Base-by-base conservation (phyloP, 2,113 vertebrate species). In the Oreochromis niloticus region DNA sequence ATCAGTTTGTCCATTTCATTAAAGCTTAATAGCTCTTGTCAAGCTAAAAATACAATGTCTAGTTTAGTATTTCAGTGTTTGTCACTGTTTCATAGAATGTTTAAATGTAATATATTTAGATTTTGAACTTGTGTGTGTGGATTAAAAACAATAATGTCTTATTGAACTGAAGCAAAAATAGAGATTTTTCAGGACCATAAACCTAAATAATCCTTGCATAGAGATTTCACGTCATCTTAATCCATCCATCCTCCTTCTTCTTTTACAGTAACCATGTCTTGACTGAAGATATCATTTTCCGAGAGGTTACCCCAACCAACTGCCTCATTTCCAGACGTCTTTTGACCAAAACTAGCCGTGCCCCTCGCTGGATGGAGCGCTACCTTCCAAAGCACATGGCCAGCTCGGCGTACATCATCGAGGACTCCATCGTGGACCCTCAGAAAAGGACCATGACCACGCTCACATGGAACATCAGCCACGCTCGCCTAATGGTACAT, bases 391-490 rank as follows among this genome's bases (percentile, higher is more conserved):
- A 97, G 84, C 98, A 99, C 5, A 97, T 98, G 87, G 95, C 98
- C 87, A 97, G 97, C 96, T 97, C 97, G 0, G 99, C 99, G 8
- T 99, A 99, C 96, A 96, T 99, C 94, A 95, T 99, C 8, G 99
- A 99, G 96, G 99, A 99, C 92, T 99, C 99, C 24, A 94, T 99
- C 5, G 97, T 99, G 95, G 98, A 99, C 96, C 98, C 98, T 85
- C 96, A 97, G 94, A 97, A 97, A 93, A 97, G 95, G 95, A 99
- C 97, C 95, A 97, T 99, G 97, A 98, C 98, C 94, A 99, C 98
- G 0, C 96, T 98, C 85, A 98, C 98, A 46, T 98, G 98, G 99
- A 99, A 99, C 94, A 98, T 99, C 95, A 99, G 97, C 94, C 99
- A 99, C 0, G 97, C 97, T 2, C 96, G 97, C 75, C 95, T 99